phyloP scores from a whole-genome alignment of 1,140 invertebrate genomes.

The Drosophila oshimai region DNA sequence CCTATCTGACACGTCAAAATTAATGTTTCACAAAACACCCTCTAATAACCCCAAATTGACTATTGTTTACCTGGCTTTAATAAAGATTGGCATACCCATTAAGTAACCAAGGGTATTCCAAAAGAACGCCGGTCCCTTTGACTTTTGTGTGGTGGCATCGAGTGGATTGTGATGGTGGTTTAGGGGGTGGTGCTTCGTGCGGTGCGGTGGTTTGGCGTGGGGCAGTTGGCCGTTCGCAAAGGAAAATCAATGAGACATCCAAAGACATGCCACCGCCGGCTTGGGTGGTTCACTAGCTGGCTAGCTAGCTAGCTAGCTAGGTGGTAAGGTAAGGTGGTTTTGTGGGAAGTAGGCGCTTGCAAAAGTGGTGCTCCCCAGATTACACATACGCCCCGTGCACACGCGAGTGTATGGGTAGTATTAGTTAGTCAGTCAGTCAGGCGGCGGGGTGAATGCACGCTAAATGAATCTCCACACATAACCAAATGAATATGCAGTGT shows the following conservation, averaged over 20 bases:
- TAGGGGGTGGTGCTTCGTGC: background rate
- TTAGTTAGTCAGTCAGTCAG: conserved; percentile 42
- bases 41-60: background rate
- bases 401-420: conserved; percentile 18
- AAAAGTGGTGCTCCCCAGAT: conserved; percentile 46
- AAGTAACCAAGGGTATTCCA: conserved; percentile 7
- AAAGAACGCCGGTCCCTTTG: conserved; percentile 17
- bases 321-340: conserved; percentile 1
- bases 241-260: conserved; percentile 56
- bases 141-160: conserved; percentile 10
- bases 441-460: conserved; percentile 62
- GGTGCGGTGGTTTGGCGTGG: background rate
- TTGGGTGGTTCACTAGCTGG: conserved; percentile 10
- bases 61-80: background rate
- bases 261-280: conserved; percentile 23
- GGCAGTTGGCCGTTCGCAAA: conserved; percentile 18
- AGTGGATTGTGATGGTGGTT: background rate
- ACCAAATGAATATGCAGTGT: conserved; percentile 35
- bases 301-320: conserved; percentile 6
- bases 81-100: background rate
- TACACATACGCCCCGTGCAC: conserved; percentile 52
- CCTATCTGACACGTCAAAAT: background rate
- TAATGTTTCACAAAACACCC: background rate
- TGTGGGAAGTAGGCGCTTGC: conserved; percentile 48
- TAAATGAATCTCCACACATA: conserved; percentile 57